Conservation (phyloP, 1,140 invertebrate genomes). For the Saccostrea cuccullata region DNA sequence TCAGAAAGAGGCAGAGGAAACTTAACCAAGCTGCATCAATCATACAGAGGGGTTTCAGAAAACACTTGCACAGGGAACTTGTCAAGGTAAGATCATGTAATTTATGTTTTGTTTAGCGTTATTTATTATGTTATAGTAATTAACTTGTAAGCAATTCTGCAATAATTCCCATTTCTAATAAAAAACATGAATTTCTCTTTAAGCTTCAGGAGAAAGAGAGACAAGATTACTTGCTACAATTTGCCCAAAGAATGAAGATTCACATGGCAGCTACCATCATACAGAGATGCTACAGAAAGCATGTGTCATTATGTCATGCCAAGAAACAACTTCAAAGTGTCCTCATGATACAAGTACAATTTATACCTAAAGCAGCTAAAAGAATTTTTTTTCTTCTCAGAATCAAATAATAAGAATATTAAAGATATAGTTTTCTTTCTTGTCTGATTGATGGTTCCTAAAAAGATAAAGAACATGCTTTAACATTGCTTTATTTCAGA, state of each 20-base stretch:
- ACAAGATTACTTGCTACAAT: slow-evolving; percentile 46
- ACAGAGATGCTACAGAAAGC: slow-evolving; percentile 65
- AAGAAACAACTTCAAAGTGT: slow-evolving; percentile 58
- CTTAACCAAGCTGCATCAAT: slow-evolving; percentile 30
- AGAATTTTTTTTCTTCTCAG: not conserved
- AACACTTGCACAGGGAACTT: not conserved
- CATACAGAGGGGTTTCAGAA: slow-evolving; percentile 63
- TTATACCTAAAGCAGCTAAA: too few species aligned
- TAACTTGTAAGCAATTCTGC: too few species aligned
- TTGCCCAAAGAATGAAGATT: slow-evolving; percentile 35
- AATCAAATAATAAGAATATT: not conserved
- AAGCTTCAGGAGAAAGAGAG: slow-evolving; percentile 52
- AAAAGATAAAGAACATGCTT: not conserved
- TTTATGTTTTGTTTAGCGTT: too few species aligned
- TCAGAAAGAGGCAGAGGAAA: slow-evolving; percentile 37
- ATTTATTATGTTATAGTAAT: too few species aligned
- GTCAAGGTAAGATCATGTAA: not conserved
- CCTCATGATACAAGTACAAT: slow-evolving; percentile 64
- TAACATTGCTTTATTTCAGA: slow-evolving; percentile 52
- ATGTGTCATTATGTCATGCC: slow-evolving; percentile 54
- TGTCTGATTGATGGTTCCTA: not conserved
- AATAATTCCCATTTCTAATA: too few species aligned
- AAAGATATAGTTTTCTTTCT: not conserved
- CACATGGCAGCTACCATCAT: slow-evolving; percentile 65
- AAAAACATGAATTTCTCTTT: too few species aligned